Base-by-base conservation (phyloP, 2,888 invertebrate genomes). In the Sinohyriopsis cumingii region DNA sequence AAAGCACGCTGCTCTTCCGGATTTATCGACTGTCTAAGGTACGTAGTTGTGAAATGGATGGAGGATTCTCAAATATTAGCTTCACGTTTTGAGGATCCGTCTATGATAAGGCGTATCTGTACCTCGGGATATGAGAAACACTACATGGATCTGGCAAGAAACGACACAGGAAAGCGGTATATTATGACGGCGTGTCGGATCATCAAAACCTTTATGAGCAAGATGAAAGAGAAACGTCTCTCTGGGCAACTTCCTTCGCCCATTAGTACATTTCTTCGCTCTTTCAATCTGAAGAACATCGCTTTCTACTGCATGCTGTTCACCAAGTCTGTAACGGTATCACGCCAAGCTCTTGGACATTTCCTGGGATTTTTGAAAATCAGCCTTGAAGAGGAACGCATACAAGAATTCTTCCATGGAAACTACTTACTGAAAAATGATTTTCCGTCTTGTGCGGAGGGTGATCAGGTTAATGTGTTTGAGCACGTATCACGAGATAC, bases 21-120 rank as follows among this genome's bases (percentile, higher is more conserved):
- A 6, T 55, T 56, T 2, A 72, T 80, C 65, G 61, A 72, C 4
- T 78, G 77, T 56, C 71, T 70, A 0, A 72, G 77, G 4, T 76
- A 77, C 45, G 81, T 74, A 5, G 77, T 81, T n/a, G 74, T 77
- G 65, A 81, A 79, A 65, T 81, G 78, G 79, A 45, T 71, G 6
- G 72, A 78, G 53, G 70, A 68, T 57, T 28, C 56, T 15, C 71
- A 67, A 9, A n/a, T 54, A 1, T 56, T 25, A n/a, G 55, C 62
- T 1, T 33, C 64, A 6, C 45, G 59, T 19, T 69, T 72, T 28
- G 56, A 55, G 12, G 67, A 79, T 15, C 60, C 69, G 1, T 68
- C 75, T 12, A 28, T 74, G 1, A 59, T 79, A 9, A 80, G 81
- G 81, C 72, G 74, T 20, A 69, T 77, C 20, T 71, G 72, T 55